Base-by-base conservation (phyloP, 2,888 invertebrate genomes). In the Scaptomyza cyrtandrae region DNA sequence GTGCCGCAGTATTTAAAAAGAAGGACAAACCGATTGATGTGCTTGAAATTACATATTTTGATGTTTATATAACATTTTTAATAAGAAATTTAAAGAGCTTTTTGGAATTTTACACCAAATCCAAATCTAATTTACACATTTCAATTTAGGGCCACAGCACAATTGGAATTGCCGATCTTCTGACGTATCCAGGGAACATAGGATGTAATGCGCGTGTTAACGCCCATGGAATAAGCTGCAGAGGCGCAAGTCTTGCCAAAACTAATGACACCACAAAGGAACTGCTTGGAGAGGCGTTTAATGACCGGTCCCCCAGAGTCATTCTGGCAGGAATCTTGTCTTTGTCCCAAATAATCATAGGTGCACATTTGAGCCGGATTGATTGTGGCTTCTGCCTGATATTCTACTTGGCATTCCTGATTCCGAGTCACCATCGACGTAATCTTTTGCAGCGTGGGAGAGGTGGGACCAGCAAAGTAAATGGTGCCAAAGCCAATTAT, bases 301-400 rank as follows among this genome's bases (percentile, higher is more conserved):
- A 93, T 69, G 7, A 93, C 82, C 0, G 94, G 94, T 1, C 94
- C 94, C 1, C 94, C 94, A 0, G 94, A 93, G 76, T 93, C 93
- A 50, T 82, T 81, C 24, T 91, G 93, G 61, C 94, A 94, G 2
- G 93, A 89, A 70, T 94, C 94, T 0, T 79, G 80, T 0, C 54
- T 35, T 1, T 43, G 71, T 24, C 88, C 86, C 2, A 68, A 48
- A 41, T 71, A 77, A 52, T 90, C 91, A 33, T 80, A 85, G 3
- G 90, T 89, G 70, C 91, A 90, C 9, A 90, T 63, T 55, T 92
- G 89, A 0, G 60, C 63, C 0, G 55, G 0, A 48, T 70, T 73
- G 13, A 88, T 85, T 0, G 11, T 52, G 0, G 73, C 61, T 0
- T 61, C 33, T 6, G 46, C 54, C 3, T 54, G 44, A 54, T 89